phyloP scores from a whole-genome alignment of 2,797 vertebrate genomes.

The Hippopotamyrus pictus region DNA sequence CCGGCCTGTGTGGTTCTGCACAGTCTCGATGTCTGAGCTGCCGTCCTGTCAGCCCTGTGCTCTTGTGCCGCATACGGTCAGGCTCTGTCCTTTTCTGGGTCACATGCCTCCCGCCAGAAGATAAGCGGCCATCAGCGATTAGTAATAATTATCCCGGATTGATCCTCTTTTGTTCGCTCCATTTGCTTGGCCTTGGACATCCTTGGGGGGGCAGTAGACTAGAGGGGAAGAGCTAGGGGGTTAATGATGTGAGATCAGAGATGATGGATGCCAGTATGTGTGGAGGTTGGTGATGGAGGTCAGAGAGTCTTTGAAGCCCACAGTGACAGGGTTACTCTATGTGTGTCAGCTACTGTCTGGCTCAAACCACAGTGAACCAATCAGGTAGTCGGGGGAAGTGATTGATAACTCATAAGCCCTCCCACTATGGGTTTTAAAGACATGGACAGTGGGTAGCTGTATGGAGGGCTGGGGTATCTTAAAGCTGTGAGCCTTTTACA shows the following conservation, averaged over 20 bases:
- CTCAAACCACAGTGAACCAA: background rate
- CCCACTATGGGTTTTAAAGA: background rate
- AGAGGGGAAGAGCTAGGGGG: background rate
- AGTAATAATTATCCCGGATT: constrained; percentile 38
- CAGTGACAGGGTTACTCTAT: background rate
- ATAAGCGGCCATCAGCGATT: constrained; percentile 37
- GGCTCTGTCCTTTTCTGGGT: constrained; percentile 41
- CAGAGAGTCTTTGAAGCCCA: background rate
- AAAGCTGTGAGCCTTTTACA: background rate
- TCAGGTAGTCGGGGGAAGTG: background rate
- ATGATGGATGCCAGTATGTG: background rate
- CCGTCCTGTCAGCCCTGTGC: background rate
- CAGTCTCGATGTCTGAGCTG: background rate
- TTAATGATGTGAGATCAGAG: constrained; percentile 2
- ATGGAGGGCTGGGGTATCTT: background rate
- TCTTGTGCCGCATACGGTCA: constrained; percentile 32
- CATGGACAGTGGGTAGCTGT: background rate
- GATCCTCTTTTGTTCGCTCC: constrained; percentile 33
- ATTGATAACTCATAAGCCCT: background rate
- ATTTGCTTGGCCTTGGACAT: constrained; percentile 31
- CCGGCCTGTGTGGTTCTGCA: constrained; percentile 15
- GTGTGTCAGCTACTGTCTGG: background rate
- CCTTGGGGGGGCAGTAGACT: background rate
- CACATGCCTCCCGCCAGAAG: constrained; percentile 26
- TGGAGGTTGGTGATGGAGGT: background rate